phyloP scores from a whole-genome alignment of 2,797 vertebrate genomes.

The Cetoscarus ocellatus region DNA sequence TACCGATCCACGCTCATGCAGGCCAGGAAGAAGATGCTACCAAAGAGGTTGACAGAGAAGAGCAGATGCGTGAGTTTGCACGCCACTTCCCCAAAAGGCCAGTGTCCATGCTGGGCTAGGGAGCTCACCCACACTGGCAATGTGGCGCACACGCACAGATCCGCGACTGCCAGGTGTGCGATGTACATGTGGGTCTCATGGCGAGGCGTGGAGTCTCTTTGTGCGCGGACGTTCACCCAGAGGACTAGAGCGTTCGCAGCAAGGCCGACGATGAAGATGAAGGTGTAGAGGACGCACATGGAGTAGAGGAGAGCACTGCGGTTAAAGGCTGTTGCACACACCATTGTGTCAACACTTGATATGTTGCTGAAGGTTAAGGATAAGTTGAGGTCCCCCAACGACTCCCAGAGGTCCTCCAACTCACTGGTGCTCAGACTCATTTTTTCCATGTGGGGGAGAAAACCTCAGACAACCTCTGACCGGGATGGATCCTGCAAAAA shows the following conservation, averaged over 20 bases:
- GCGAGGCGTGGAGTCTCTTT: constrained; percentile 86
- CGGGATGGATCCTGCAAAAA: constrained; percentile 62
- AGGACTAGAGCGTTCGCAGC: constrained; percentile 93
- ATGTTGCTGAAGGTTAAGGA: constrained; percentile 83
- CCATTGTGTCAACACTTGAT: constrained; percentile 86
- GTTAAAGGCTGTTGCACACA: constrained; percentile 86
- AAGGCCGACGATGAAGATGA: constrained; percentile 93
- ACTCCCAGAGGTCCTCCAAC: constrained; percentile 85
- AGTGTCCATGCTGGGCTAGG: constrained; percentile 92
- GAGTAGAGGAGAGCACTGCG: constrained; percentile 88
- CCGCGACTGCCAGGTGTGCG: constrained; percentile 92
- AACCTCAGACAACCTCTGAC: constrained; percentile 46
- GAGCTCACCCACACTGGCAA: constrained; percentile 95
- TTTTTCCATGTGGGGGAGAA: constrained; percentile 26
- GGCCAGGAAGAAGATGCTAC: constrained; percentile 96
- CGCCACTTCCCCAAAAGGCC: constrained; percentile 92
- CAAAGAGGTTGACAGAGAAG: constrained; percentile 95
- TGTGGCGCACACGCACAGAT: constrained; percentile 93
- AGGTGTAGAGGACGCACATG: constrained; percentile 91
- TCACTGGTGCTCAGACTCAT: constrained; percentile 87
- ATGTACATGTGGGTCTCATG: constrained; percentile 96
- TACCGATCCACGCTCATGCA: constrained; percentile 99
- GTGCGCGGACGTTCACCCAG: constrained; percentile 94
- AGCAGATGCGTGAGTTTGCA: constrained; percentile 95
- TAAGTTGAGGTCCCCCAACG: constrained; percentile 87